Evolutionary conservation across 2,888 invertebrate species (phyloP).

Genomic region (Eremobia ochroleuca): DNA sequence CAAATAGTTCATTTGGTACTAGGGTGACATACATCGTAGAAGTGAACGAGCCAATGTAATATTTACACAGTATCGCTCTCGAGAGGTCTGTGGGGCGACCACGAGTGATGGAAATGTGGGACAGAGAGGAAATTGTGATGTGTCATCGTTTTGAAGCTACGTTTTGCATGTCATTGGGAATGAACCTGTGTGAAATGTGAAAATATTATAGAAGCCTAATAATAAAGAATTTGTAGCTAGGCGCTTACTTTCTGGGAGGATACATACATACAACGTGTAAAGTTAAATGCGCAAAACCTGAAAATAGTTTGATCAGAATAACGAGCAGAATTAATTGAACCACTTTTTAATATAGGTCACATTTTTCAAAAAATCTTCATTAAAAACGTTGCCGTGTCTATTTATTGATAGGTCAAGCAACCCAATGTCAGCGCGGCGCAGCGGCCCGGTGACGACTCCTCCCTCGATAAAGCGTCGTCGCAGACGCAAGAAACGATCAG

Average conservation of each 20-base stretch:
- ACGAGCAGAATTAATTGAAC: no score
- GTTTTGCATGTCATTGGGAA: conserved; percentile 53
- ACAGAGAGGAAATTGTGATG: conserved; percentile 41
- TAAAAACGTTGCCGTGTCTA: no score
- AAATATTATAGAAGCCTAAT: conserved; percentile 23
- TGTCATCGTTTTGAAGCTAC: conserved; percentile 47
- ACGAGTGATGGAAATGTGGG: conserved; percentile 36
- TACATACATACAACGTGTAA: no score
- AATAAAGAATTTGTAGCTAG: not conserved
- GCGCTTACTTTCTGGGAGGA: not conserved
- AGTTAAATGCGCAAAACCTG: no score
- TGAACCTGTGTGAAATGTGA: conserved; percentile 8
- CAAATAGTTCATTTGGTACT: conserved; percentile 60
- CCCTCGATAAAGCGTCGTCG: no score
- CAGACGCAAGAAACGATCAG: no score
- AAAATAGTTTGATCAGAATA: no score
- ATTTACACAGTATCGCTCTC: conserved; percentile 80
- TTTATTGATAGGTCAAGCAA: no score
- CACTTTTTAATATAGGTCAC: no score
- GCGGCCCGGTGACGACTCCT: no score
- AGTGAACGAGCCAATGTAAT: conserved; percentile 77
- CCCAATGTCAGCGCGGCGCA: no score
- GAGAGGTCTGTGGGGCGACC: conserved; percentile 69
- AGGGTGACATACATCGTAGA: conserved; percentile 66
- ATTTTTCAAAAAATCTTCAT: no score